Evolutionary conservation across 2,113 vertebrate genomes (phyloP).

Genomic region (Micromys minutus): DNA sequence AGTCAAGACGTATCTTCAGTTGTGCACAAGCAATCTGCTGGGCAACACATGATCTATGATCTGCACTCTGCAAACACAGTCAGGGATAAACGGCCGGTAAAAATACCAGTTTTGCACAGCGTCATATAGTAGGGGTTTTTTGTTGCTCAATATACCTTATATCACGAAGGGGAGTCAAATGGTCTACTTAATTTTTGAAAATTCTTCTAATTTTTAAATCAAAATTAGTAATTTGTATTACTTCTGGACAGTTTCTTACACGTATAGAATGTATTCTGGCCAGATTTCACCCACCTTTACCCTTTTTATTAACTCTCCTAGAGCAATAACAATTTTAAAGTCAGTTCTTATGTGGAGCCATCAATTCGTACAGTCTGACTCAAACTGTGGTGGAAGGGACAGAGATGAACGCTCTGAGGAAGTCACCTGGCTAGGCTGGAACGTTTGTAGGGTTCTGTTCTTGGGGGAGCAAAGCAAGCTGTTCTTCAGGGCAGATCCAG

Average conservation of each 20-base stretch:
- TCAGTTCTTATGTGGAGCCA: neutral
- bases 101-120: neutral
- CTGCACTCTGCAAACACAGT: neutral
- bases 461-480: neutral
- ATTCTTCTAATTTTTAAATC: neutral
- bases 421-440: neutral
- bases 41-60: neutral
- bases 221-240: neutral
- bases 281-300: too few relatives aligned
- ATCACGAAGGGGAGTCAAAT: neutral
- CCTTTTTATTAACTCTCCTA: neutral
- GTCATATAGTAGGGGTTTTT: slow-evolving; percentile 17
- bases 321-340: slow-evolving; percentile 38
- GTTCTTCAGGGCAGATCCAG: neutral
- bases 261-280: too few relatives aligned
- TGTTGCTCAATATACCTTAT: neutral
- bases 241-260: neutral
- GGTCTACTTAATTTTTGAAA: neutral
- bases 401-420: slow-evolving; percentile 8
- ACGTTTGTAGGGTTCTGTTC: neutral
- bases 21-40: neutral
- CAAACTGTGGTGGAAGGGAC: neutral
- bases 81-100: neutral
- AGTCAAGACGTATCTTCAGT: neutral
- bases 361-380: neutral